Conservation (phyloP, 2,797 vertebrate genomes). For the Threskiornis aethiopicus region DNA sequence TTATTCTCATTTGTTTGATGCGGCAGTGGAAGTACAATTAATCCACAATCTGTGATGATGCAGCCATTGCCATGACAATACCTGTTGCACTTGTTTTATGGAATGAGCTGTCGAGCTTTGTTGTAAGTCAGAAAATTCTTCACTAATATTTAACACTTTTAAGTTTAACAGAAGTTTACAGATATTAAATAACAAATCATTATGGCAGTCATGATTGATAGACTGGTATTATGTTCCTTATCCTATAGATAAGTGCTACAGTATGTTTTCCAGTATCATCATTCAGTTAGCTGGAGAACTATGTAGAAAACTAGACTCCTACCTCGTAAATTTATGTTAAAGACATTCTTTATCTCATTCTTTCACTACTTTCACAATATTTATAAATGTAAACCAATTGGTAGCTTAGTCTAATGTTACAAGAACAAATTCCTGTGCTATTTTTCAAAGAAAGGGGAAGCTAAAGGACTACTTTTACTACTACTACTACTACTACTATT, state of each 20-base stretch:
- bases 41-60: not conserved
- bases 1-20: not conserved
- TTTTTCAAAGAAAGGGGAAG: not conserved
- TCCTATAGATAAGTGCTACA: not conserved
- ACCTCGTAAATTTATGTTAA: not conserved
- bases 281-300: not conserved
- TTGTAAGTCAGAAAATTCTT: not conserved
- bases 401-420: not conserved
- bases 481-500: not conserved
- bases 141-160: not conserved
- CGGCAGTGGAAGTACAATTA: not conserved
- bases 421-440: not conserved
- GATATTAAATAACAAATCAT: not conserved
- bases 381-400: not conserved
- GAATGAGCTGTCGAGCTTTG: not conserved
- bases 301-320: not conserved
- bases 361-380: not conserved
- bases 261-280: not conserved
- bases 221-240: not conserved
- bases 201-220: not conserved
- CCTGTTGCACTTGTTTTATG: not conserved
- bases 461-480: not conserved
- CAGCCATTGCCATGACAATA: not conserved
- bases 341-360: not conserved
- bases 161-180: not conserved